Evolutionary conservation across 1,140 invertebrate genomes (phyloP).

Genomic region (Eriosoma lanigerum): DNA sequence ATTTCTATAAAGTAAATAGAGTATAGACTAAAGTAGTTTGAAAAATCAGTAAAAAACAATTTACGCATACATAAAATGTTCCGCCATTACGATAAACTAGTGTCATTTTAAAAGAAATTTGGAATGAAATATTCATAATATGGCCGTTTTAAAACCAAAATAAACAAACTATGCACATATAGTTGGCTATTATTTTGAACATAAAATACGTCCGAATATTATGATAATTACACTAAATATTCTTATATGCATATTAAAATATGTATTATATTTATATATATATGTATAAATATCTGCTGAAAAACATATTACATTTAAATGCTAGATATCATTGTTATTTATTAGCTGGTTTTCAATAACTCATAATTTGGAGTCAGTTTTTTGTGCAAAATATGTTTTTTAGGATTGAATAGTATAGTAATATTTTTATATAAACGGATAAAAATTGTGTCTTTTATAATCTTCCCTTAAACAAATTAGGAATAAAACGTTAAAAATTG

Average conservation of each 20-base stretch:
- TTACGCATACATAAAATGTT: background rate
- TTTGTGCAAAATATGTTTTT: no score
- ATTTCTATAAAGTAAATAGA: no score
- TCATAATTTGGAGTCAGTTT: no score
- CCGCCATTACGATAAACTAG: background rate
- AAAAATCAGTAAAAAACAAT: background rate
- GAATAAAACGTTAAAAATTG: no score
- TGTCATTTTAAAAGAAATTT: background rate
- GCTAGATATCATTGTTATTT: no score
- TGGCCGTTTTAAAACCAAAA: background rate
- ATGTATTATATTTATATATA: background rate
- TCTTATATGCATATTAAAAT: background rate
- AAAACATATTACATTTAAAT: no score
- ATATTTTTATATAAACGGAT: no score
- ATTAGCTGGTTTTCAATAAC: no score
- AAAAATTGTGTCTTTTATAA: no score
- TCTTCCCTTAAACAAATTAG: no score
- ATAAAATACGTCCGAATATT: background rate
- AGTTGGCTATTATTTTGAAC: background rate
- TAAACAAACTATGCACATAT: background rate
- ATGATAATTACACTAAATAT: background rate
- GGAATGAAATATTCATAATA: background rate
- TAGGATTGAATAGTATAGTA: no score
- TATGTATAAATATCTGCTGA: no score
- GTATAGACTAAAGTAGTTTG: background rate